Evolutionary conservation across 2,113 vertebrate genomes (phyloP), one percentile per base, ranked within the genome.

Genomic region (Notarius lentiginosus): DNA sequence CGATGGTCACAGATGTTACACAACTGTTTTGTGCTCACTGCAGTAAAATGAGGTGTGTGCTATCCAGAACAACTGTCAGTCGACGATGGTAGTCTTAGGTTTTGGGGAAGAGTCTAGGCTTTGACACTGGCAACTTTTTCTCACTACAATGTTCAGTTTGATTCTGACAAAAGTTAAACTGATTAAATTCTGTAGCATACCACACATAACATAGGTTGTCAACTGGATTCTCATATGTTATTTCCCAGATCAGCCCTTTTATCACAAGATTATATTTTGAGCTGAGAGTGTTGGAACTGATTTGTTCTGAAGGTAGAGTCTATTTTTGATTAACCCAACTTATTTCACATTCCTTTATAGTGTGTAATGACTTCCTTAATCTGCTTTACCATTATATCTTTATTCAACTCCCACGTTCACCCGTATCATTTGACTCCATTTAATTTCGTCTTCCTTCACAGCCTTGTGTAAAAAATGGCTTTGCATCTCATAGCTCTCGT

Each of bases 401-500:
- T 65, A 75, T 17, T n/a, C 41, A 58, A 86, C 63, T 82, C 12
- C 77, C 75, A 66, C 66, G 75, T 84, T 82, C 87, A 51, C 60
- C 55, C 65, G 68, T 93, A 92, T 58, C 88, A 94, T 91, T 91
- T 87, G 85, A 90, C 93, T 90, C 90, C 89, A 88, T 92, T 92
- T 92, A 5, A 68, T 94, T 93, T 90, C 89, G 93, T 95, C 95
- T 97, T 95, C 96, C 93, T 94, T 92, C 94, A 90, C 94, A 94
- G 94, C 95, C 93, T 96, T 94, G 90, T 94, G 94, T 96, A 96
- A 92, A 96, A 41, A 95, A 95, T 90, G 81, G 92, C 93, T 91
- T 88, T 92, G 91, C 91, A 90, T 94, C 92, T 91, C 91, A 91
- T 94, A 94, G 91, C 63, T 89, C 92, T 92, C 88, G 91, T 92